Evolutionary conservation across 2,113 vertebrate genomes (phyloP), one percentile per base, ranked within the genome.

Genomic region (Psammodynastes pulverulentus): DNA sequence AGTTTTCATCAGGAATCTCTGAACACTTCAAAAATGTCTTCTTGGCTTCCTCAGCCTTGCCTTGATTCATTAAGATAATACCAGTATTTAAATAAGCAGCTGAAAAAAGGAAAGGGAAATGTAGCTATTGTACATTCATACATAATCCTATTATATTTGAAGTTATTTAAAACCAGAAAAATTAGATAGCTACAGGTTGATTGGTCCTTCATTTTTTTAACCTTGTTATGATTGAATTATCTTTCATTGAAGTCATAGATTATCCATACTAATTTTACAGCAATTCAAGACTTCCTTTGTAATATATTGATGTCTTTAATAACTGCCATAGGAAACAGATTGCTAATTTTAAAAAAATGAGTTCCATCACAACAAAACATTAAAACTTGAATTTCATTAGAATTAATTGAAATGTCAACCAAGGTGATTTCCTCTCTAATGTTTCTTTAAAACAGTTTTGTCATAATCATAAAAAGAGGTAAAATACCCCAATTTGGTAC

Each of bases 21-120:
- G 99, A 99, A 92, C 99, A 99, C 95, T 98, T 99, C 15, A 99
- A 94, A 89, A 99, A 99, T 1, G 98, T 99, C 34, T 97, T 98
- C 93, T 98, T 98, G 93, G 99, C 98, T 96, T 99, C 99, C 26
- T 99, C 99, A 6, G 97, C 97, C 91, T 97, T 98, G 45, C 98
- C 99, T 97, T 99, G 99, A 95, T 99, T 99, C 99, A 99, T 99
- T 85, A 99, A 96, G 95, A 99, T 98, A 95, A 99, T 99, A 88
- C 99, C 99, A 0, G 99, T 99, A 97, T 99, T 99, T 98, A 99
- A 98, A 98, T 99, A 99, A 4, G 99, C 99, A 94, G 99, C 99
- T 99, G 96, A 45, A 79, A 49, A 3, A 52, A 87, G 9, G 21
- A 19, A 49, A 89, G 15, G 92, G 89, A 94, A 3, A 1, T 62